phyloP scores from a whole-genome alignment of 2,113 vertebrate genomes.

The Alethe diademata region DNA sequence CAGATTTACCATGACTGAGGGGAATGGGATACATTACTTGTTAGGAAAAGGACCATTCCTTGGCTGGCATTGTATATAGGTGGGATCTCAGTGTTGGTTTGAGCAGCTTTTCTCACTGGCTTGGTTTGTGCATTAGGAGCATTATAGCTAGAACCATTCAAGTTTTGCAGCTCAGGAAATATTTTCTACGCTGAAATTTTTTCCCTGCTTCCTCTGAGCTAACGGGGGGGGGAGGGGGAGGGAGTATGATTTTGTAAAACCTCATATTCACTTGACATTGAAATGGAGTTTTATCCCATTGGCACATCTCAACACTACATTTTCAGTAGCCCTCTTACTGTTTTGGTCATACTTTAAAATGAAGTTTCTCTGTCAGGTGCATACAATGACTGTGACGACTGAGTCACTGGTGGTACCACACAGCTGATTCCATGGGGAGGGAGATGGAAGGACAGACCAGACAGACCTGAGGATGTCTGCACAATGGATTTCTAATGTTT shows the following conservation, averaged over 20 bases:
- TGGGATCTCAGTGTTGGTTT: background rate
- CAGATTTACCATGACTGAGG: background rate
- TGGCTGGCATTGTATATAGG: background rate
- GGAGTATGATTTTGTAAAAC: background rate
- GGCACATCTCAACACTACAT: background rate
- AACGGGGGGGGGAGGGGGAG: background rate
- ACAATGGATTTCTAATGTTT: background rate
- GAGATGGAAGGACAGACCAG: background rate
- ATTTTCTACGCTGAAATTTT: background rate
- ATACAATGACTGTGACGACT: background rate
- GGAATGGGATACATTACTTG: background rate
- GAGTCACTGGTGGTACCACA: background rate
- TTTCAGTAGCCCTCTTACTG: background rate
- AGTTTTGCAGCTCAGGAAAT: background rate
- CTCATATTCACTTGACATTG: background rate
- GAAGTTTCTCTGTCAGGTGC: background rate
- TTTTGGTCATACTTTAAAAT: background rate
- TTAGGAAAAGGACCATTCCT: background rate
- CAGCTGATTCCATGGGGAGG: background rate
- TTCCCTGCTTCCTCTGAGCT: background rate
- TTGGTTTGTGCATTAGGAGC: background rate
- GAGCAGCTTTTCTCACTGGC: background rate
- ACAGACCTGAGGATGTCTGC: fast-evolving
- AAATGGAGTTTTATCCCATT: background rate
- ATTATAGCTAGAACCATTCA: background rate